phyloP scores from a whole-genome alignment of 2,113 vertebrate species.

The Ornithorhynchus anatinus region DNA sequence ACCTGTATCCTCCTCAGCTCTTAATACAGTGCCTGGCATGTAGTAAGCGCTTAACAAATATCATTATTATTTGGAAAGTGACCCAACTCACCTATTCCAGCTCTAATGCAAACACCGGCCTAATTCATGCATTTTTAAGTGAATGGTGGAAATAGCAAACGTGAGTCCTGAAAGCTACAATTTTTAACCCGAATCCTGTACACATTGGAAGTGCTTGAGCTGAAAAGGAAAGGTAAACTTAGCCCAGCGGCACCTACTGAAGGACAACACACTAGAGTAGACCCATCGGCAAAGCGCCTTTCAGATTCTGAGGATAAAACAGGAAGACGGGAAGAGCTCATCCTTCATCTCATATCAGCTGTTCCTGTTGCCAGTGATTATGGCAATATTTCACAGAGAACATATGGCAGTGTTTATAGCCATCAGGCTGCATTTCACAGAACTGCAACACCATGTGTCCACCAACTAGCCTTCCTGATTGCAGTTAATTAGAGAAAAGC shows the following conservation, averaged over 20 bases:
- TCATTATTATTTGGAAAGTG: too few species aligned
- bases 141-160: conserved; percentile 32
- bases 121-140: conserved; percentile 44
- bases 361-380: conserved; percentile 63
- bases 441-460: conserved; percentile 73
- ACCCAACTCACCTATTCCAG: conserved; percentile 1
- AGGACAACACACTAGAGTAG: conserved; percentile 22
- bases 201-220: not conserved
- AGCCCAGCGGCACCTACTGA: not conserved
- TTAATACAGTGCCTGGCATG: too few species aligned
- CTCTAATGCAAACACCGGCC: conserved; percentile 20
- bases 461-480: conserved; percentile 74
- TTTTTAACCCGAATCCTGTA: conserved; percentile 7
- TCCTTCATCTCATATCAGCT: conserved; percentile 55
- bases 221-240: not conserved
- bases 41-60: too few species aligned
- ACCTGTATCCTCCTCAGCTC: too few species aligned
- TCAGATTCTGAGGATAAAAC: conserved; percentile 25
- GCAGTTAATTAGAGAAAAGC: conserved; percentile 74
- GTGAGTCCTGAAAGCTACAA: conserved; percentile 16
- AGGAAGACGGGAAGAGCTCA: conserved; percentile 39
- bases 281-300: conserved; percentile 36
- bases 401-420: conserved; percentile 75
- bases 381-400: conserved; percentile 68
- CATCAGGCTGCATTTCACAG: conserved; percentile 75